Conservation (phyloP, 2,888 invertebrate genomes). For the Erpobdella octoculata region DNA sequence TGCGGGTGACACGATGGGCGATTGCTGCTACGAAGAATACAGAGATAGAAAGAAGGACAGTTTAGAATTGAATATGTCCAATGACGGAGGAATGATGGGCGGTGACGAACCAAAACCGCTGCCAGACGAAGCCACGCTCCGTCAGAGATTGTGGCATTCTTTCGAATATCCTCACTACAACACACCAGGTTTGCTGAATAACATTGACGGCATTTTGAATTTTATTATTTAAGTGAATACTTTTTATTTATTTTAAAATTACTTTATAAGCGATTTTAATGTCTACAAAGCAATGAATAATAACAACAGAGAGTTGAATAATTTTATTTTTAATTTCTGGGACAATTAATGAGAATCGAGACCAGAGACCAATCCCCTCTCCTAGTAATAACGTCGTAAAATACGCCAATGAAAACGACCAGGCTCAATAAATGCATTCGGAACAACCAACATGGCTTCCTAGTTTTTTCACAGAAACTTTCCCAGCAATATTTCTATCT, state of each 20-base stretch:
- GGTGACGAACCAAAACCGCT: constrained; percentile 63
- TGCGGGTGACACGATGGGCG: constrained; percentile 90
- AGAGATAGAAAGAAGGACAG: constrained; percentile 96
- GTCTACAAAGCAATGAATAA: too few relatives aligned
- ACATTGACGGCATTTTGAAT: not conserved
- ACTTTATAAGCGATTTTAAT: not conserved
- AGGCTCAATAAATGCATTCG: too few relatives aligned
- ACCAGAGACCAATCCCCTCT: too few relatives aligned
- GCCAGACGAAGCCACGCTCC: constrained; percentile 56
- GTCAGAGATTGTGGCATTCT: constrained; percentile 93
- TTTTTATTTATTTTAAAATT: not conserved
- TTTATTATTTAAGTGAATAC: not conserved
- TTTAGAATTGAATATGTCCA: constrained; percentile 76
- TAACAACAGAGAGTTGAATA: too few relatives aligned
- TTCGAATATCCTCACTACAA: constrained; percentile 97
- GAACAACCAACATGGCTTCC: too few relatives aligned
- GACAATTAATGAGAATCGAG: too few relatives aligned
- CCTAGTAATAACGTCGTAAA: too few relatives aligned
- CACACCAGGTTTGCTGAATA: constrained; percentile 61
- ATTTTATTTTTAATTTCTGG: too few relatives aligned
- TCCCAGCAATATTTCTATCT: too few relatives aligned
- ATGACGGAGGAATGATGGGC: constrained; percentile 60
- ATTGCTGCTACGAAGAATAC: constrained; percentile 99
- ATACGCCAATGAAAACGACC: too few relatives aligned
- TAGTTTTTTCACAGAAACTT: too few relatives aligned